Evolutionary conservation across 2,888 invertebrate genomes (phyloP).

Genomic region (Palloptera scutellata): DNA sequence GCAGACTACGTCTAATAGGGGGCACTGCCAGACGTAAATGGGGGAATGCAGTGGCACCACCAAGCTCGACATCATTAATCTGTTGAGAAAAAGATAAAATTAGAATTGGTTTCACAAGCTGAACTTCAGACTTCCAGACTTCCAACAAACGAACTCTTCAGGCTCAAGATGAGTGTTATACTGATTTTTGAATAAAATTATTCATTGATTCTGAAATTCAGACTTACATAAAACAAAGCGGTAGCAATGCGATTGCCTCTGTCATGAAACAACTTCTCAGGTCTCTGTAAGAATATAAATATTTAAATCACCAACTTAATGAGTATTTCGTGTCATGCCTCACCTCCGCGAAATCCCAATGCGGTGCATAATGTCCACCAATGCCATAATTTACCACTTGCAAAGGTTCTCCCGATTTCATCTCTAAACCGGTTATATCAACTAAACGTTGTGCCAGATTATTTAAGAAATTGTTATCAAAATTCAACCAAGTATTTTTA

Average conservation of each 20-base stretch:
- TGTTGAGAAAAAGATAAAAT: slow-evolving; percentile 20
- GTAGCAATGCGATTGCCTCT: slow-evolving; percentile 43
- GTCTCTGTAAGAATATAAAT: slow-evolving; percentile 25
- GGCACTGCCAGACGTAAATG: slow-evolving; percentile 80
- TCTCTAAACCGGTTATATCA: slow-evolving; percentile 45
- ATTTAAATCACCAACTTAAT: not conserved
- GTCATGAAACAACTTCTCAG: slow-evolving; percentile 6
- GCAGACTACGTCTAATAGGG: slow-evolving; percentile 86
- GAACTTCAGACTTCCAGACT: no score
- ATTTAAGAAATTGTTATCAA: slow-evolving; percentile 22
- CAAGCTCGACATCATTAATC: slow-evolving; percentile 67
- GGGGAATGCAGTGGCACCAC: slow-evolving; percentile 95
- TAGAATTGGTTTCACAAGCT: no score
- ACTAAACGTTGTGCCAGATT: slow-evolving; percentile 37
- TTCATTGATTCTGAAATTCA: not conserved
- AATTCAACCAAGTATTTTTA: slow-evolving; percentile 41
- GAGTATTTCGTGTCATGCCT: not conserved
- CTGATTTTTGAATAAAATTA: no score
- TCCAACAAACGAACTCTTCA: no score
- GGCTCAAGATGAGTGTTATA: no score
- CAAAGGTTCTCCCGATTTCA: slow-evolving; percentile 37
- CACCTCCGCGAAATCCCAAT: slow-evolving; percentile 41
- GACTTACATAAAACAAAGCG: slow-evolving; percentile 45
- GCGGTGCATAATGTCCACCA: slow-evolving; percentile 43
- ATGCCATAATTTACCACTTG: slow-evolving; percentile 46